Evolutionary conservation across 2,888 invertebrate species (phyloP), one percentile per base, ranked within the genome.

Genomic region (Dioctria rufipes): DNA sequence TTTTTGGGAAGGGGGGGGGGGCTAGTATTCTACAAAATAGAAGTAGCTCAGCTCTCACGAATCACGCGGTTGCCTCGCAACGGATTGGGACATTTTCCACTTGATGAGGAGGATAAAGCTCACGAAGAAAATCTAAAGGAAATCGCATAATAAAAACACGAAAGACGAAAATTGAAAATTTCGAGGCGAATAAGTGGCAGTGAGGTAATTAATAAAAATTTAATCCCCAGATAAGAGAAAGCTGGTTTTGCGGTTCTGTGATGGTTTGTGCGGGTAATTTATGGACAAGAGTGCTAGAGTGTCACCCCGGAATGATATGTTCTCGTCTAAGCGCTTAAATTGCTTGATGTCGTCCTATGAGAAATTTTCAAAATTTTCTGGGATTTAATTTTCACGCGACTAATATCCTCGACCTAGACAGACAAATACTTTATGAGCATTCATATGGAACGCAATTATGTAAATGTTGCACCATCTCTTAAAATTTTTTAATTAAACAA

Each of bases 91-190:
- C 40, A 66, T 66, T 66, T 66, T 66, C 46, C 37, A n/a, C 11
- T 43, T n/a, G 8, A 13, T 8, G 9, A 6, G 54, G 11, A 8
- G 11, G 6, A n/a, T 9, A 46, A 46, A 46, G 49, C 9, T 13
- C 6, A 43, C n/a, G 13, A 3, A 13, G 46, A 43, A 11, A 66
- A 66, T 37, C n/a, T 66, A 3, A n/a, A 42, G 46, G 46, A 43
- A 66, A 66, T 66, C 11, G n/a, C 46, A 8, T 13, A 11, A 13
- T 42, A 37, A 13, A 66, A 66, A 66, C n/a, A 42, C 13, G 66
- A 46, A 66, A 13, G 13, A 40, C 11, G 65, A 66, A 66, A 66
- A 66, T 66, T 66, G 66, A 66, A 66, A 66, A 43, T 43, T 66
- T 66, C 66, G 6, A 66, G 66, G 66, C 46, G 13, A 66, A 42